Percentiles rank a stretch among this genome's conserved stretches.
Evolutionary conservation across 2,113 vertebrate genomes (phyloP).

Genomic region (Tragelaphus buxtoni): DNA sequence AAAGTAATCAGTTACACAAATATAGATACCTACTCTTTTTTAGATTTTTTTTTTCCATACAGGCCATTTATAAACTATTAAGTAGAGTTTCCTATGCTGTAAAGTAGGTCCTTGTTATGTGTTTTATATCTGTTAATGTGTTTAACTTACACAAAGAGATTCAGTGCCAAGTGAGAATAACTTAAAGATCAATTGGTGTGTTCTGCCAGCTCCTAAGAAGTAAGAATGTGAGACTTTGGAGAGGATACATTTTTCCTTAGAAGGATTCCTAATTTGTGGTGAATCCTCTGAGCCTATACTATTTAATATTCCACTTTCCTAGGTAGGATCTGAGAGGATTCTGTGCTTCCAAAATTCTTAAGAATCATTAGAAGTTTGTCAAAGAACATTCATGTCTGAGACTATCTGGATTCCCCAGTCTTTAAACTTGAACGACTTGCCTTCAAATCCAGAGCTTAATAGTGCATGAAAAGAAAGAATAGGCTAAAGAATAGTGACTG

Average conservation of each 20-base stretch:
- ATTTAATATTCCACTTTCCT: neutral
- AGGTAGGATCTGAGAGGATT: neutral
- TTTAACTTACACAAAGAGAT: neutral
- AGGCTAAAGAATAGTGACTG: neutral
- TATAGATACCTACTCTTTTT: neutral
- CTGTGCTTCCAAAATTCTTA: neutral
- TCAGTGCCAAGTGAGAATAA: neutral
- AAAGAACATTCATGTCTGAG: neutral
- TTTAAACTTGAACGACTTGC: neutral
- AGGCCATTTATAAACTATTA: neutral
- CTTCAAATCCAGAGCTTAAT: neutral
- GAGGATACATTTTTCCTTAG: neutral
- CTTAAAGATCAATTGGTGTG: neutral
- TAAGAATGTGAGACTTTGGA: neutral
- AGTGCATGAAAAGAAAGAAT: neutral
- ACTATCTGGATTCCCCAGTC: neutral
- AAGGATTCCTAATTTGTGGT: neutral
- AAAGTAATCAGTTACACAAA: neutral
- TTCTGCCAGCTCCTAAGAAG: neutral
- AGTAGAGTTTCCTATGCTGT: neutral
- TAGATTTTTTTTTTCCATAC: neutral
- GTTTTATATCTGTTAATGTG: neutral
- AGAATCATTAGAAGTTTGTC: neutral
- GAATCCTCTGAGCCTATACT: neutral
- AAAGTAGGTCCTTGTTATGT: neutral